Conservation (phyloP, 2,888 invertebrate species). For the Onthophagus sagittarius region DNA sequence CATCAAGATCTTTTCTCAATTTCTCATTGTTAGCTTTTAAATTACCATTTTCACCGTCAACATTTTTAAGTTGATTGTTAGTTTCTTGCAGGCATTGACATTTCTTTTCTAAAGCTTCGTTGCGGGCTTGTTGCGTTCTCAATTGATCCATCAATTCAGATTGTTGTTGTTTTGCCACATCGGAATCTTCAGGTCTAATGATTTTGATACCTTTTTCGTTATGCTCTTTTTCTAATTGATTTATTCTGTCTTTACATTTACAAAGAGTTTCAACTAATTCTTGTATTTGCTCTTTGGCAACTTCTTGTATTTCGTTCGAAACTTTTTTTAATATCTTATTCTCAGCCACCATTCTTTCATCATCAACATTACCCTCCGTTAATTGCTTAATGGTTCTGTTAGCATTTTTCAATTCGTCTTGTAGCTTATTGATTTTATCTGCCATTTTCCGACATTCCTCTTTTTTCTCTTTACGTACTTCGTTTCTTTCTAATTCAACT, state of each 20-base stretch:
- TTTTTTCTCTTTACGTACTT: conserved; percentile 14
- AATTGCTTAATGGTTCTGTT: conserved; percentile 33
- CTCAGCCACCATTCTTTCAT: conserved; percentile 32
- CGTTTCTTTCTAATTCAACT: conserved; percentile 12
- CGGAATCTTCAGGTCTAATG: conserved; percentile 36
- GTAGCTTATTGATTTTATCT: conserved; percentile 24
- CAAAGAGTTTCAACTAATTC: conserved; percentile 38
- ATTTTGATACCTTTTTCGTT: conserved; percentile 11
- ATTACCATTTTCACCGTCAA: conserved; percentile 7
- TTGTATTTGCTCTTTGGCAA: conserved; percentile 42
- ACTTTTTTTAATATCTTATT: conserved; percentile 40
- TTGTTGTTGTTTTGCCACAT: conserved; percentile 39
- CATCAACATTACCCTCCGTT: conserved; percentile 20
- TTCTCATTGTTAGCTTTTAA: conserved; percentile 13
- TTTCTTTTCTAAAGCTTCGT: conserved; percentile 24
- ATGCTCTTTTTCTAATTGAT: conserved; percentile 31
- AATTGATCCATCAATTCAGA: conserved; percentile 37
- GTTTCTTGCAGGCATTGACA: not conserved
- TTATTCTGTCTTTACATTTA: conserved; percentile 31
- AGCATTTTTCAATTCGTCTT: conserved; percentile 34
- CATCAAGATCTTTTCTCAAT: conserved; percentile 15
- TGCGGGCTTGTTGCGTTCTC: conserved; percentile 31
- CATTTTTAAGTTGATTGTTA: not conserved
- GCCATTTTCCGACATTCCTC: conserved; percentile 17
- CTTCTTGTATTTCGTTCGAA: conserved; percentile 41